Percentiles rank a stretch among this genome's conserved stretches.
phyloP scores from a whole-genome alignment of 1,140 invertebrate species.

The Lysiphlebus fabarum region DNA sequence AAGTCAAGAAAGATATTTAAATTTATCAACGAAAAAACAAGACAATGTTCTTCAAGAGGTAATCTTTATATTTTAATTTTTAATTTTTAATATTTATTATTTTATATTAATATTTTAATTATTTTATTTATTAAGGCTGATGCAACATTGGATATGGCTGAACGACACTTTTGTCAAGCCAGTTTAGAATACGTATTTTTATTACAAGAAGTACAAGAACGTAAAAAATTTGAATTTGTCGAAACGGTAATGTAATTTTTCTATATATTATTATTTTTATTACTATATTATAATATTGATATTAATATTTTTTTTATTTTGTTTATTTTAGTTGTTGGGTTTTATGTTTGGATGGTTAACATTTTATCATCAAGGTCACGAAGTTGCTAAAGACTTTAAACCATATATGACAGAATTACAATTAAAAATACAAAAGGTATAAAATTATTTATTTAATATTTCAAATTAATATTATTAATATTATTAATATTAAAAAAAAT shows the following conservation, averaged over 20 bases:
- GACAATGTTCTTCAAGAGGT: slow-evolving; percentile 90
- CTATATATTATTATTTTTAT: not conserved
- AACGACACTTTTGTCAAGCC: slow-evolving; percentile 90
- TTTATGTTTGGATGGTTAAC: slow-evolving; percentile 97
- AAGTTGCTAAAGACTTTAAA: slow-evolving; percentile 89
- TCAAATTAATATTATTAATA: not conserved
- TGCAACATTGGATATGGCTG: slow-evolving; percentile 91
- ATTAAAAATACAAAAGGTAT: slow-evolving; percentile 88
- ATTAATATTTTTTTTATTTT: not conserved
- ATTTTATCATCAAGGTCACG: slow-evolving; percentile 96
- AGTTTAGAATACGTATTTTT: slow-evolving; percentile 95
- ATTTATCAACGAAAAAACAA: slow-evolving; percentile 90
- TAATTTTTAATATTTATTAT: slow-evolving; percentile 7
- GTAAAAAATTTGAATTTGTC: slow-evolving; percentile 98
- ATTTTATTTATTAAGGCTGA: slow-evolving; percentile 73
- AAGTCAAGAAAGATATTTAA: slow-evolving; percentile 90
- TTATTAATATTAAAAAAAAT: too few relatives aligned
- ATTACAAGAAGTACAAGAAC: slow-evolving; percentile 95
- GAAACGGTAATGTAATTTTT: too few relatives aligned
- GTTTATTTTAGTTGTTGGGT: slow-evolving; percentile 68
- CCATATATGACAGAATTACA: slow-evolving; percentile 89
- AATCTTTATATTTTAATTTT: too few relatives aligned
- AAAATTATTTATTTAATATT: slow-evolving; percentile 16
- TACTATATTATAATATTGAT: slow-evolving; percentile 4
- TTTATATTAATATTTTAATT: slow-evolving; percentile 3